These are phyloP conservation scores for Sicus ferrugineus DNA, from an alignment of 2,888 invertebrate genomes.

Conservation along the genomic window DNA sequence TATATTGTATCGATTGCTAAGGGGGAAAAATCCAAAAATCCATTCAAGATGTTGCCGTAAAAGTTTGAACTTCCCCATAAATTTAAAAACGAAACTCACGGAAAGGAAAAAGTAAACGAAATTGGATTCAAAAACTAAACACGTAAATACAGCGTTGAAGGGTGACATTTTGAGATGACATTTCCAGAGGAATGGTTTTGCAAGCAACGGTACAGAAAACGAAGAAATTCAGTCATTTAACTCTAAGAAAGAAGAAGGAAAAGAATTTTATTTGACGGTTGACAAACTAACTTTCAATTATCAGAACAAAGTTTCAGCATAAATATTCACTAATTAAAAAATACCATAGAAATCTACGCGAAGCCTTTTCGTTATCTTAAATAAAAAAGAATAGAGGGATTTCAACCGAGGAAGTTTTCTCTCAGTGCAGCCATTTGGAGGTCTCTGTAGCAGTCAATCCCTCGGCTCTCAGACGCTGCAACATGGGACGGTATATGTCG, in stretches of 20 bases:
- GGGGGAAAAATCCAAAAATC: background rate
- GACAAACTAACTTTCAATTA: too few species aligned
- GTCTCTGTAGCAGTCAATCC: slow-evolving; percentile 79
- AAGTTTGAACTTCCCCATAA: background rate
- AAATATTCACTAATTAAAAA: too few species aligned
- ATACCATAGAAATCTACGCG: too few species aligned
- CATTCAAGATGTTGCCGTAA: background rate
- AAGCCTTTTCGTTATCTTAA: too few species aligned
- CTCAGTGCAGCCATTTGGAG: slow-evolving; percentile 66
- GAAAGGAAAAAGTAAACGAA: background rate
- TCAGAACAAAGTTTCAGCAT: too few species aligned
- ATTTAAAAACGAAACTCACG: background rate
- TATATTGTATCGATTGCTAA: background rate
- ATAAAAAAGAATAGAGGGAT: too few species aligned
- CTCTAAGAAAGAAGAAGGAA: background rate
- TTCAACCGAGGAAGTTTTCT: background rate
- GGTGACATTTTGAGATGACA: slow-evolving; percentile 15
- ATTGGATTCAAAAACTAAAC: background rate
- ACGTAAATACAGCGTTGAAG: slow-evolving; percentile 9
- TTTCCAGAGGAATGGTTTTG: background rate
- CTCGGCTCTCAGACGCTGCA: slow-evolving; percentile 85
- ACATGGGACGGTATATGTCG: slow-evolving; percentile 91
- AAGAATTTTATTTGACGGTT: background rate
- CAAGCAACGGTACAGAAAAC: background rate
- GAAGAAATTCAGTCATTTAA: background rate